Evolutionary conservation across 2,797 vertebrate genomes (phyloP).

Genomic region (Rhabdophis nuchalis): DNA sequence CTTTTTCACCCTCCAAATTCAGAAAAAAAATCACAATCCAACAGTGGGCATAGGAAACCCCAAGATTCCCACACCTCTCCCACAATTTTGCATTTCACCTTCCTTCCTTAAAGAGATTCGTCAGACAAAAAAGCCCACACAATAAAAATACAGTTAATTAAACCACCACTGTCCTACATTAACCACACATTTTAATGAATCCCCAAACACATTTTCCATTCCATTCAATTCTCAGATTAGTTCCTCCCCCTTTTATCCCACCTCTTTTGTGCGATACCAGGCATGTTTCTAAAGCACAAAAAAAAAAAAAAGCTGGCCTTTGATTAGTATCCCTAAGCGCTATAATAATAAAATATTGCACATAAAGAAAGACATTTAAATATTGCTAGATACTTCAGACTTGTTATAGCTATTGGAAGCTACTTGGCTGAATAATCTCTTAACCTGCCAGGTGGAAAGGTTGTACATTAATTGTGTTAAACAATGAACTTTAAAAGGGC

Average conservation of each 20-base stretch:
- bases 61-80: not conserved
- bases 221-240: not conserved
- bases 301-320: not conserved
- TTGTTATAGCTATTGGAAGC: not conserved
- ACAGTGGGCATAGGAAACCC: not conserved
- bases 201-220: slow-evolving; percentile 4
- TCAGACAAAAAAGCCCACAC: not conserved
- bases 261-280: not conserved
- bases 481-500: slow-evolving; percentile 1
- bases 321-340: not conserved
- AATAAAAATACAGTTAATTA: not conserved
- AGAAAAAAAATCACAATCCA: not conserved
- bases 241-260: not conserved
- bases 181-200: not conserved
- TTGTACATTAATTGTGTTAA: not conserved
- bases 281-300: not conserved
- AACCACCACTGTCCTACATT: not conserved
- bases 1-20: not conserved
- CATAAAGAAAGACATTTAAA: slow-evolving; percentile 10
- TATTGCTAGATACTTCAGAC: not conserved
- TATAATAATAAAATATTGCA: not conserved
- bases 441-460: slow-evolving; percentile 8
- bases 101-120: not conserved
- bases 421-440: slow-evolving; percentile 11
- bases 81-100: not conserved